Base-by-base conservation (phyloP, 2,888 invertebrate species). In the Dynastes hyllus region DNA sequence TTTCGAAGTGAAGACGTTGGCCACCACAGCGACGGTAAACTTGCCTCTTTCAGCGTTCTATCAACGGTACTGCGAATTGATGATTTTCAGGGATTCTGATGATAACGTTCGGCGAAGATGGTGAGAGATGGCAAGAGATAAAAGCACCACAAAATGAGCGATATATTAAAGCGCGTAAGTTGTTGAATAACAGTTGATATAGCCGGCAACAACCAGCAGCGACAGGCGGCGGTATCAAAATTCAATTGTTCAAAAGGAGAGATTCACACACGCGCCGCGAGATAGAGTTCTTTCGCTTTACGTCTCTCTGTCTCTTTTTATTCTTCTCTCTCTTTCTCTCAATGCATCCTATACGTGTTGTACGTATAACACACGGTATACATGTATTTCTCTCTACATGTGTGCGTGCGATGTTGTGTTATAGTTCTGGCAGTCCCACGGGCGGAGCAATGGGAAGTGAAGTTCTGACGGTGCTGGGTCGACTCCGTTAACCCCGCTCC, bases 371-470 rank as follows among this genome's bases (percentile, higher is more conserved):
- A 32, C 29, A 13, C 27, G 55, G n/a, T 71, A 37, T 71, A 32
- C 55, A 55, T 73, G 58, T 73, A 40, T 73, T 58, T 58, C 37
- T 61, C 27, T 16, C 67, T 67, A 45, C 50, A 50, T 67, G 65
- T 65, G 65, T 65, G 37, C 40, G 37, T 65, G 40, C 32, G 37
- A 53, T 70, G 53, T 70, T 45, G 45, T 45, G 45, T 50, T 65
- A 55, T 53, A 66, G 66, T 80, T 77, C 82, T 81, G 81, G 78
- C 80, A 80, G 82, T 81, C 81, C 81, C 81, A 81, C 83, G 82
- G 81, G 82, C 82, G 83, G 82, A 81, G 81, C 81, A 81, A 82
- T 81, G 83, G 83, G 81, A 83, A 83, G 81, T 83, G 83, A 83
- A 81, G 83, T 11, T 45, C 82, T 81, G 83, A 82, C 80, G 81